These are phyloP conservation scores for Acridotheres tristis DNA, from an alignment of 2,797 vertebrate genomes.

Conservation along the genomic window DNA sequence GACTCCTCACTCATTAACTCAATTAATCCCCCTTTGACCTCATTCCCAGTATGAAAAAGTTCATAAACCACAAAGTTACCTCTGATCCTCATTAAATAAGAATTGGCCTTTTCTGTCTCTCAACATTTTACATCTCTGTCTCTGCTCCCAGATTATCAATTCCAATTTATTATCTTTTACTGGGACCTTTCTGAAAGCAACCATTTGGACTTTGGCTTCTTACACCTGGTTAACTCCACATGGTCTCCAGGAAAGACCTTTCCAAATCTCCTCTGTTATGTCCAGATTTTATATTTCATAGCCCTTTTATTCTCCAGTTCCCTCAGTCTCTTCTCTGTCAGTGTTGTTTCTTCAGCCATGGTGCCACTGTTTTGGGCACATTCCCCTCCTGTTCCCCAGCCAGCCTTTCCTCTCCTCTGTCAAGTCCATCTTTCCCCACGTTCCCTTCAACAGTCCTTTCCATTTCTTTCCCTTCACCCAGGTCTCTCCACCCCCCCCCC, in stretches of 20 bases:
- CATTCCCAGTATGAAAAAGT: neutral
- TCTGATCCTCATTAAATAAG: neutral
- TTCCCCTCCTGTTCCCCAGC: neutral
- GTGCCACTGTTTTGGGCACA: neutral
- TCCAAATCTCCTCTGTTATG: neutral
- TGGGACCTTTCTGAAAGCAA: neutral
- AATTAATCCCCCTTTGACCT: neutral
- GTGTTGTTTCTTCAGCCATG: neutral
- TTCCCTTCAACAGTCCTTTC: neutral
- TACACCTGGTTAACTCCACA: neutral
- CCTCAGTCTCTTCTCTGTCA: neutral
- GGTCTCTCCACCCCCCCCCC: neutral
- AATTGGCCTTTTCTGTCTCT: neutral
- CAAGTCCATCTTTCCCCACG: rapidly evolving
- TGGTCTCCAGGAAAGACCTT: neutral
- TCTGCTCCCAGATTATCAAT: neutral
- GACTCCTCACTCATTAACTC: neutral
- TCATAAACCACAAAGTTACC: neutral
- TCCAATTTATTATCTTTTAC: neutral
- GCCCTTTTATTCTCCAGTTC: neutral
- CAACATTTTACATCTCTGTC: neutral
- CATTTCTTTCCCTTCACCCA: neutral
- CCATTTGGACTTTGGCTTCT: neutral
- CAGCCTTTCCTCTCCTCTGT: neutral
- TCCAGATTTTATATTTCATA: neutral